phyloP scores from a whole-genome alignment of 2,113 vertebrate genomes.

The Lophura nycthemera region DNA sequence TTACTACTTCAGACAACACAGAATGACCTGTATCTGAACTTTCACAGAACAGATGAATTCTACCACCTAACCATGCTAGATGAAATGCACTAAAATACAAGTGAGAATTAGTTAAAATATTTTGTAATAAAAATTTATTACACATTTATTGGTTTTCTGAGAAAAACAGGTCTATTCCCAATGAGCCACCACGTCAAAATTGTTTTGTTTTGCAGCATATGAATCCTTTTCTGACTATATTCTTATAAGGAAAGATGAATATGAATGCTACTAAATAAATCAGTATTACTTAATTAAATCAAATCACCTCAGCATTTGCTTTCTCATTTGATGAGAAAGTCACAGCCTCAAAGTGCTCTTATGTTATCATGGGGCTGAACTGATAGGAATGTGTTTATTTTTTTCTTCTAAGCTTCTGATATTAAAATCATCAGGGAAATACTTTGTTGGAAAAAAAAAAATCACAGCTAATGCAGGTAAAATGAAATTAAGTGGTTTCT shows the following conservation, averaged over 20 bases:
- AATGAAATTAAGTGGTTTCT: neutral
- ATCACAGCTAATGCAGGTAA: neutral
- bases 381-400: neutral
- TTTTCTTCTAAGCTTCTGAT: neutral
- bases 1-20: neutral
- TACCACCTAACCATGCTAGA: neutral
- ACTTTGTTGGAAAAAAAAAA: neutral
- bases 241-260: neutral
- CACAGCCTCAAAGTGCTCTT: neutral
- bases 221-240: neutral
- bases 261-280: neutral
- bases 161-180: neutral
- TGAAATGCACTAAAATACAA: neutral
- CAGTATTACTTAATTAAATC: neutral
- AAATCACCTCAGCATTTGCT: neutral
- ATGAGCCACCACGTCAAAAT: neutral
- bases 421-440: neutral
- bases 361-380: neutral
- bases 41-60: neutral
- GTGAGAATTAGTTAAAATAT: neutral
- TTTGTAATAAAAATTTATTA: neutral
- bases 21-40: neutral
- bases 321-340: neutral
- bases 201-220: neutral
- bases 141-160: neutral